A percentile compares a stretch with the other conserved stretches of the same genome.
phyloP scores from a whole-genome alignment of 2,888 invertebrate genomes.

The Acleris sparsana region DNA sequence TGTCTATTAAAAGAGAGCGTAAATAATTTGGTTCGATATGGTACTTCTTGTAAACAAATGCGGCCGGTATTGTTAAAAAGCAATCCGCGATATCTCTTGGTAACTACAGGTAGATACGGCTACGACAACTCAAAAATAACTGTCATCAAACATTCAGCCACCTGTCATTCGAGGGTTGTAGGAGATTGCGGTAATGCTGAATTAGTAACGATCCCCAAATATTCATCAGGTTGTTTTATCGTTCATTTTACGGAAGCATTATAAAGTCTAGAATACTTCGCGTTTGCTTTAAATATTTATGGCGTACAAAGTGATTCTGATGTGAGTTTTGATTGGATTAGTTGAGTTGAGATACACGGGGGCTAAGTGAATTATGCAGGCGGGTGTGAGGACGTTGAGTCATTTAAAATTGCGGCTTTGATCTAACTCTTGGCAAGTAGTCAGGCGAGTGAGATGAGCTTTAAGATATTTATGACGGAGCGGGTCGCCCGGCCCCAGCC shows the following conservation, averaged over 20 bases:
- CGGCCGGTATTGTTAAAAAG: too few relatives aligned
- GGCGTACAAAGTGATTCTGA: conserved; percentile 52
- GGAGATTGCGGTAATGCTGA: conserved; percentile 16
- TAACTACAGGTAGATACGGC: too few relatives aligned
- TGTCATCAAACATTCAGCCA: conserved; percentile 30
- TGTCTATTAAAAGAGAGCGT: too few relatives aligned
- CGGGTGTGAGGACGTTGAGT: conserved; percentile 46
- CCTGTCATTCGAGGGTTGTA: conserved; percentile 20
- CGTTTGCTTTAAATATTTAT: conserved; percentile 29
- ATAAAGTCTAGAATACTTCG: conserved; percentile 6
- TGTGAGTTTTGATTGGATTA: conserved; percentile 65
- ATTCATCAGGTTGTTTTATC: conserved; percentile 3
- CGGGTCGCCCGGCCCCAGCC: conserved; percentile 6
- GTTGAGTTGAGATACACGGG: conserved; percentile 46
- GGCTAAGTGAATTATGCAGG: conserved; percentile 66
- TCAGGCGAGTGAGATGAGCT: conserved; percentile 46
- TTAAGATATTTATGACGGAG: conserved; percentile 42
- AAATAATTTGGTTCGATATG: too few relatives aligned
- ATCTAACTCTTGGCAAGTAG: conserved; percentile 57
- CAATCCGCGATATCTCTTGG: too few relatives aligned
- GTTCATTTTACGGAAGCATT: not conserved
- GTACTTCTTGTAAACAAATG: too few relatives aligned
- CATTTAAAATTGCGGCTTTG: conserved; percentile 60
- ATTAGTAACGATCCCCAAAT: conserved; percentile 22
- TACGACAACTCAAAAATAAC: conserved; percentile 7